These are phyloP conservation scores for Eonycteris spelaea DNA, from an alignment of 2,113 vertebrate species.

Conservation along the genomic window DNA sequence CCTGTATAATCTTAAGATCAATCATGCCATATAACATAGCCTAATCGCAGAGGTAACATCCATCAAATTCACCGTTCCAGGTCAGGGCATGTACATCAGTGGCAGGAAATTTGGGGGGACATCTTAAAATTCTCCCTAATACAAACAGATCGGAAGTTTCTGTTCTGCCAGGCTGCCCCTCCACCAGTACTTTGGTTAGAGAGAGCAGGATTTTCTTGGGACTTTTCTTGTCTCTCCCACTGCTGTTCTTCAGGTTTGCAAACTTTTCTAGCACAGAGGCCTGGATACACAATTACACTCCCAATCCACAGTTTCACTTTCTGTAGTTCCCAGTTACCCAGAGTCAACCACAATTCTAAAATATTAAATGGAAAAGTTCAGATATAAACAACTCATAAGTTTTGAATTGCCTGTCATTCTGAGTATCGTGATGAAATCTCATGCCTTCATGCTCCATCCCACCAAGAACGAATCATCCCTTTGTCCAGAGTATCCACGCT, in stretches of 20 bases:
- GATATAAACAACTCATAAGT: neutral
- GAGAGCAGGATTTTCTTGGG: neutral
- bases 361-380: neutral
- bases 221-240: neutral
- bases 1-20: neutral
- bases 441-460: neutral
- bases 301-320: neutral
- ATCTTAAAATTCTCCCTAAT: neutral
- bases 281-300: neutral
- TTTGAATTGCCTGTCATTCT: neutral
- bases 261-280: neutral
- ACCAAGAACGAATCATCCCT: neutral
- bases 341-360: neutral
- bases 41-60: neutral
- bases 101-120: neutral
- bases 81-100: neutral
- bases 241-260: neutral
- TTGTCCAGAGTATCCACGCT: neutral
- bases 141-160: neutral
- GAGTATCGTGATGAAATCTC: neutral
- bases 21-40: neutral
- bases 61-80: neutral
- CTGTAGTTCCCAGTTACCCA: neutral
- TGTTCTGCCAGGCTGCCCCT: neutral
- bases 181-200: neutral